These are phyloP conservation scores for Drosophila borborema DNA, from an alignment of 2,888 invertebrate species.

Conservation along the genomic window DNA sequence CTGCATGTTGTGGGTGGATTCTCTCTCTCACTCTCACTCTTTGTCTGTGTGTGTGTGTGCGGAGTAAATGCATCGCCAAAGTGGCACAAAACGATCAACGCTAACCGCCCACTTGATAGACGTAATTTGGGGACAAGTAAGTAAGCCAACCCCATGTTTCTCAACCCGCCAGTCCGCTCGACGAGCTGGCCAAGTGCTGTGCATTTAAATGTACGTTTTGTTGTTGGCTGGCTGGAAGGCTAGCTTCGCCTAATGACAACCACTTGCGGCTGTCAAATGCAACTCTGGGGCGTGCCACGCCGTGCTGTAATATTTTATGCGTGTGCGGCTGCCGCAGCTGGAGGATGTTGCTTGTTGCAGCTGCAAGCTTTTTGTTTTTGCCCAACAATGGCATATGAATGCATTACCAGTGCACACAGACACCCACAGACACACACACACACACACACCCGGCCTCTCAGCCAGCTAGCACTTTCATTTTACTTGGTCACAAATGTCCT, in stretches of 20 bases:
- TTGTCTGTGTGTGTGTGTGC: not conserved
- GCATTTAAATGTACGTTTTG: slow-evolving; percentile 78
- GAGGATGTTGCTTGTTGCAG: slow-evolving; percentile 1
- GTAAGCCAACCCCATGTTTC: not conserved
- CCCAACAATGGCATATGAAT: slow-evolving; percentile 76
- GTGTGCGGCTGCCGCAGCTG: slow-evolving; percentile 31
- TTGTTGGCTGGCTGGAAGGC: slow-evolving; percentile 49
- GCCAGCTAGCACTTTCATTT: slow-evolving; percentile 47
- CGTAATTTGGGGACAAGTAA: slow-evolving; percentile 62
- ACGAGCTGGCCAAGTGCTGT: slow-evolving; percentile 50
- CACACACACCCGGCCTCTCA: slow-evolving; percentile 13
- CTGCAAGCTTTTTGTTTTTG: slow-evolving; percentile 38
- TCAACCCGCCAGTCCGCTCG: not conserved
- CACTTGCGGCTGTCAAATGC: slow-evolving; percentile 81
- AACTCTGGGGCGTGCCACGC: slow-evolving; percentile 67
- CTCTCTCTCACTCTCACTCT: not conserved
- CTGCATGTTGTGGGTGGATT: not conserved
- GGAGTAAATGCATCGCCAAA: slow-evolving; percentile 53
- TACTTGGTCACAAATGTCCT: slow-evolving; percentile 63
- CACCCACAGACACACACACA: slow-evolving; percentile 11
- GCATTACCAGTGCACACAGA: slow-evolving; percentile 55
- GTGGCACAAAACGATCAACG: slow-evolving; percentile 75
- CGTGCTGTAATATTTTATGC: slow-evolving; percentile 76
- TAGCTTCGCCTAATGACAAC: slow-evolving; percentile 73
- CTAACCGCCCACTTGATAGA: slow-evolving; percentile 75